Base-by-base conservation (phyloP, 1,140 invertebrate genomes). In the Drosophila pachea region DNA sequence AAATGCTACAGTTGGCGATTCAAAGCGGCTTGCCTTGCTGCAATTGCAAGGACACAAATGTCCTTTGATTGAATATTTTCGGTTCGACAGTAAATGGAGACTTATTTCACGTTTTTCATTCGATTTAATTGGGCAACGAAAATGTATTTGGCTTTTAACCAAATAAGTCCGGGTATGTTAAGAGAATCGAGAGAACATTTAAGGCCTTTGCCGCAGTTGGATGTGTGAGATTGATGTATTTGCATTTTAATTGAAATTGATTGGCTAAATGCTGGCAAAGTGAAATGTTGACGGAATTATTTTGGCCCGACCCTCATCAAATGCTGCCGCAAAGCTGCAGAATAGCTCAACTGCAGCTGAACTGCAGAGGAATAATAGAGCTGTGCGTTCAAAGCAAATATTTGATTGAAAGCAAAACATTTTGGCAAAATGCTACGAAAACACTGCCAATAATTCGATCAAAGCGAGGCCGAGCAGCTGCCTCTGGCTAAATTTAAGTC, bases 331-430 rank as follows among this genome's bases (percentile, higher is more conserved):
- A 43, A 61, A 70, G 36, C 8, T 49, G 49, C 9, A 7, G 14
- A 45, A 42, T 47, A 43, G n/a, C 40, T 36, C 61, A 71, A 43
- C 53, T 48, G 48, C 55, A 68, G 64, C 45, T 56, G 75, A 22
- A 22, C 22, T 22, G 16, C 38, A 42, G 36, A 63, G 35, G 35
- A 62, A 67, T 64, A 82, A 70, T 74, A 64, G 59, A 76, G 78
- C 76, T 79, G 68, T 84, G 78, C 76, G 76, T 36, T 52, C 60
- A 60, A 84, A 73, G 65, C 79, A 83, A 83, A 79, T 73, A 79
- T 68, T 73, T 59, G 74, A 29, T 29, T 14, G 43, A 56, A 52
- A 48, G 14, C 33, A 74, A 73, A 76, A 69, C 63, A 60, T 32
- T 50, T 49, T 38, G 59, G 50, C 65, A 73, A 78, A 84, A 79